These are phyloP conservation scores for Himalopsyche phryganea DNA, from an alignment of 1,140 invertebrate species.

Conservation along the genomic window DNA sequence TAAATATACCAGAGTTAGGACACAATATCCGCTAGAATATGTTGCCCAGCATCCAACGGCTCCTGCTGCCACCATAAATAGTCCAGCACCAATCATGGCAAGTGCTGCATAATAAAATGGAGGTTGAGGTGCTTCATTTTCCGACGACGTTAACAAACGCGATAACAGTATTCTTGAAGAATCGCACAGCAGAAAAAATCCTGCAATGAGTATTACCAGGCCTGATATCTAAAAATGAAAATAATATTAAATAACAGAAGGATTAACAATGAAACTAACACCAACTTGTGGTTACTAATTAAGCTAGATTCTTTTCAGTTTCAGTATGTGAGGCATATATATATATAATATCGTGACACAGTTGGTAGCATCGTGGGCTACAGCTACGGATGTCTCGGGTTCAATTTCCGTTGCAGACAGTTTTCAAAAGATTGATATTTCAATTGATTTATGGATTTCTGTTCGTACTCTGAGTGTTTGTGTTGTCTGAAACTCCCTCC, in stretches of 20 bases:
- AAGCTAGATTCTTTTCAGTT: too few species aligned
- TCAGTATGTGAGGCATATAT: too few species aligned
- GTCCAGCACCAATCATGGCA: conserved; percentile 60
- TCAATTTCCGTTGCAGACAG: too few species aligned
- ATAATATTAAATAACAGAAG: too few species aligned
- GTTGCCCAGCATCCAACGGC: conserved; percentile 76
- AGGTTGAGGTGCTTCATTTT: conserved; percentile 58
- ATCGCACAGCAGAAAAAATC: conserved; percentile 67
- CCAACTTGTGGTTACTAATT: neutral
- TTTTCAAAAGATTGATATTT: too few species aligned
- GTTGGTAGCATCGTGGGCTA: too few species aligned
- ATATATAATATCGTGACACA: too few species aligned
- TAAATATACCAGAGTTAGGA: conserved; percentile 63
- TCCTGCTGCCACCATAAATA: conserved; percentile 61
- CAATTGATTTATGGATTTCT: too few species aligned
- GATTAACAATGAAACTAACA: neutral
- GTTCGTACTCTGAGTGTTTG: too few species aligned
- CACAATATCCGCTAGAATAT: conserved; percentile 67
- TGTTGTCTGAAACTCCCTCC: too few species aligned
- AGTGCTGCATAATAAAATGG: conserved; percentile 71
- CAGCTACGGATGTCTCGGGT: too few species aligned
- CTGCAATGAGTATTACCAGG: conserved; percentile 62
- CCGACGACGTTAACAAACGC: conserved; percentile 58
- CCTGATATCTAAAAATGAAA: conserved; percentile 62
- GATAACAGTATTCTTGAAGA: conserved; percentile 65